These are phyloP conservation scores for Orthosia cruda DNA, from an alignment of 2,888 invertebrate species.

Conservation along the genomic window DNA sequence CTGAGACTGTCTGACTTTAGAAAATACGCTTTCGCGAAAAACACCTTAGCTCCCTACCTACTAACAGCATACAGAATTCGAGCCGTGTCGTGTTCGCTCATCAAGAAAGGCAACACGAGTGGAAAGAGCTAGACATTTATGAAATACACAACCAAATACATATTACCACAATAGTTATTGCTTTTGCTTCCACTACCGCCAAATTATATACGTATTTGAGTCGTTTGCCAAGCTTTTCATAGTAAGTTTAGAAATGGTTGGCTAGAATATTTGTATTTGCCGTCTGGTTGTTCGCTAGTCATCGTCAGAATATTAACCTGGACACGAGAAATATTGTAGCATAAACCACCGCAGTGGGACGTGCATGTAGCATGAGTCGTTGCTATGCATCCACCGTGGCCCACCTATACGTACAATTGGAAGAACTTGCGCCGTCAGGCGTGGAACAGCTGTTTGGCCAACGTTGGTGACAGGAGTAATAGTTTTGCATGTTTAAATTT, in stretches of 20 bases:
- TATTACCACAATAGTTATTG: conserved; percentile 37
- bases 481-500: conserved; percentile 24
- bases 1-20: neutral
- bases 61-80: neutral
- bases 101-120: conserved; percentile 14
- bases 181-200: conserved; percentile 27
- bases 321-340: conserved; percentile 87
- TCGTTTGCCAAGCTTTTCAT: conserved; percentile 83
- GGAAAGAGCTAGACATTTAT: conserved; percentile 24
- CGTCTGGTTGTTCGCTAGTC: conserved; percentile 78
- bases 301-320: conserved; percentile 86
- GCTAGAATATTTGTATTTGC: conserved; percentile 86
- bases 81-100: neutral
- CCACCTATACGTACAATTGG: conserved; percentile 54
- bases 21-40: neutral
- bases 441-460: conserved; percentile 22
- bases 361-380: conserved; percentile 81
- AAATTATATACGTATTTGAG: conserved; percentile 54
- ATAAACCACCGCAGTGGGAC: conserved; percentile 86
- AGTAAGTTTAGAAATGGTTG: conserved; percentile 71
- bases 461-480: conserved; percentile 25
- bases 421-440: conserved; percentile 40
- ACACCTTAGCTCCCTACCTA: neutral
- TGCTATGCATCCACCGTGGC: conserved; percentile 70
- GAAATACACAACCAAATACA: conserved; percentile 20